A percentile compares a stretch with the other conserved stretches of the same genome.
Conservation (phyloP, 2,888 invertebrate species). For the Elgonia sp. region DNA sequence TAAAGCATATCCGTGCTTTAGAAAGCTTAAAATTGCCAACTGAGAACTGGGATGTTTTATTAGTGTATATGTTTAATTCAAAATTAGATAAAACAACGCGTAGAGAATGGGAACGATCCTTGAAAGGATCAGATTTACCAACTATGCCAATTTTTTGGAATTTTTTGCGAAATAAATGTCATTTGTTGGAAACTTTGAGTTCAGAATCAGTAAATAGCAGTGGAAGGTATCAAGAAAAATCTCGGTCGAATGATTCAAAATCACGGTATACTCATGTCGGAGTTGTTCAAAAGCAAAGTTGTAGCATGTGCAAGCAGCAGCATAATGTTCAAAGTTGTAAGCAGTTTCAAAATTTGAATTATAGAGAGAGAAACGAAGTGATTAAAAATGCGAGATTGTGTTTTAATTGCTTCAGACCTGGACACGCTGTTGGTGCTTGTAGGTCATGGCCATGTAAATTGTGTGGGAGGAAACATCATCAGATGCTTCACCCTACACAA, state of each 20-base stretch:
- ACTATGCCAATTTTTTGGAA: conserved; percentile 55
- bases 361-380: neutral
- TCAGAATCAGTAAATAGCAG: conserved; percentile 13
- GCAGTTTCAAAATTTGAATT: neutral
- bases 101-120: conserved; percentile 70
- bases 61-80: conserved; percentile 69
- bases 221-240: neutral
- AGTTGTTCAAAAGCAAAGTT: neutral
- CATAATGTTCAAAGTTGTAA: conserved; percentile 17
- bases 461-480: conserved; percentile 35
- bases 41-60: conserved; percentile 69
- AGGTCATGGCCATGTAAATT: conserved; percentile 8
- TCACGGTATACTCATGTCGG: conserved; percentile 2
- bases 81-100: conserved; percentile 67
- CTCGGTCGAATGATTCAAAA: neutral
- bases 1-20: conserved; percentile 70
- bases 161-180: conserved; percentile 66
- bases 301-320: conserved; percentile 3
- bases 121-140: conserved; percentile 20
- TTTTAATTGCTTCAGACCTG: conserved; percentile 22
- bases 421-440: conserved; percentile 15
- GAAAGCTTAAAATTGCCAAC: conserved; percentile 63
- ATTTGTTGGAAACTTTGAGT: conserved; percentile 70
- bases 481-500: conserved; percentile 19
- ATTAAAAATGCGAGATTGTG: conserved; percentile 20